Evolutionary conservation across 2,797 vertebrate species (phyloP).

Genomic region (Myotis daubentonii): DNA sequence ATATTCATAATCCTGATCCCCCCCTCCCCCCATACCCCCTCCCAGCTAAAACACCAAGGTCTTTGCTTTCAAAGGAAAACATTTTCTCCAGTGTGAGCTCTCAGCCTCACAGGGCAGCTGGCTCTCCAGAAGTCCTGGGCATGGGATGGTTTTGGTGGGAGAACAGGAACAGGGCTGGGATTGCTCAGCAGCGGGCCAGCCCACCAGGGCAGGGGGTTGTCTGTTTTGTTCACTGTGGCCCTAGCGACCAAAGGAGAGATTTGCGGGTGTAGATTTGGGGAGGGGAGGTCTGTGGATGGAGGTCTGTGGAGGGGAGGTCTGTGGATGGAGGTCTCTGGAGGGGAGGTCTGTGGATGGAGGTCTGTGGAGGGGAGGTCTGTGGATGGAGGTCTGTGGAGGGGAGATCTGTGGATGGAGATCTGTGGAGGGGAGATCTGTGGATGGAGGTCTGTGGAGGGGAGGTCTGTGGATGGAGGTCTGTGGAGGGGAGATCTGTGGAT

Average conservation of each 20-base stretch:
- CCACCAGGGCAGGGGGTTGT: background rate
- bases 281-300: background rate
- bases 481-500: too few species aligned
- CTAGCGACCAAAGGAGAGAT: background rate
- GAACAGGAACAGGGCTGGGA: background rate
- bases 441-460: too few species aligned
- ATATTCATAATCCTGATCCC: background rate
- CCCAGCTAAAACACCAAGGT: background rate
- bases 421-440: too few species aligned
- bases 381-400: too few species aligned
- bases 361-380: too few species aligned
- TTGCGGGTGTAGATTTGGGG: too few species aligned
- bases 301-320: background rate
- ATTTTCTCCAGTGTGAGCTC: background rate
- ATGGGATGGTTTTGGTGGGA: background rate
- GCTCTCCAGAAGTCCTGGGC: background rate
- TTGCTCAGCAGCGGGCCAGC: background rate
- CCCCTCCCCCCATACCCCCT: too few species aligned
- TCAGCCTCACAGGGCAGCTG: background rate
- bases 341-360: too few species aligned
- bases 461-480: too few species aligned
- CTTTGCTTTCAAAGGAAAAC: constrained; percentile 43
- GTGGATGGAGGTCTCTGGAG: too few species aligned
- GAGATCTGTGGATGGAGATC: too few species aligned
- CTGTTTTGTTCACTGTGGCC: background rate